A percentile compares a stretch with the other conserved stretches of the same genome.
Conservation (phyloP, 2,888 invertebrate genomes). For the Camptogramma bilineatum region DNA sequence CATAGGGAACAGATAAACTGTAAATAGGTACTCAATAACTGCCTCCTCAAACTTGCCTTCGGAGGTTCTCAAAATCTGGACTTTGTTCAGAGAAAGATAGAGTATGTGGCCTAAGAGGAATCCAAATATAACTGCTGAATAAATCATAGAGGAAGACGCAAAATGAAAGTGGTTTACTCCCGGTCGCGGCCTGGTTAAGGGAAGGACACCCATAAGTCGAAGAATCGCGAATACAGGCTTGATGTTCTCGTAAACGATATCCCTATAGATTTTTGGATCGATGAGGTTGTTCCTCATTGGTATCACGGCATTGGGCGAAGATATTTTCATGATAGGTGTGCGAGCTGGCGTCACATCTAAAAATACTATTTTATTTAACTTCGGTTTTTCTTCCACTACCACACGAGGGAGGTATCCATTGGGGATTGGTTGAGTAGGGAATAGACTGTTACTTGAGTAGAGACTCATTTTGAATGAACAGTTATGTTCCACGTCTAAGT, state of each 20-base stretch:
- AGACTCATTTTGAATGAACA: constrained; percentile 61
- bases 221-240: constrained; percentile 75
- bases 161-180: constrained; percentile 80
- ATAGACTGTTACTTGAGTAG: constrained; percentile 63
- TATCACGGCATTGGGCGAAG: constrained; percentile 62
- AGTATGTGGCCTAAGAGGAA: constrained; percentile 83
- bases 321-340: constrained; percentile 60
- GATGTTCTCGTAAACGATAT: constrained; percentile 78
- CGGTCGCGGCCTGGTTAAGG: constrained; percentile 81
- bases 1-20: constrained; percentile 89
- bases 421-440: constrained; percentile 52
- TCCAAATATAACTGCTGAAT: constrained; percentile 83
- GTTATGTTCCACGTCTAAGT: constrained; percentile 34
- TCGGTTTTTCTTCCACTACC: constrained; percentile 61
- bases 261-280: constrained; percentile 63
- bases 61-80: constrained; percentile 85
- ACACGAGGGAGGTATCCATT: constrained; percentile 70
- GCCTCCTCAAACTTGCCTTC: constrained; percentile 91
- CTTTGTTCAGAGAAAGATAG: constrained; percentile 87
- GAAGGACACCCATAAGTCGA: constrained; percentile 87
- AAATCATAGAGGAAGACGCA: constrained; percentile 84
- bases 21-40: constrained; percentile 90
- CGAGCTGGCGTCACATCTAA: constrained; percentile 73
- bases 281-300: constrained; percentile 70
- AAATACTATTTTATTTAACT: constrained; percentile 65